Conservation (phyloP, 2,888 invertebrate genomes). For the Nowickia ferox region DNA sequence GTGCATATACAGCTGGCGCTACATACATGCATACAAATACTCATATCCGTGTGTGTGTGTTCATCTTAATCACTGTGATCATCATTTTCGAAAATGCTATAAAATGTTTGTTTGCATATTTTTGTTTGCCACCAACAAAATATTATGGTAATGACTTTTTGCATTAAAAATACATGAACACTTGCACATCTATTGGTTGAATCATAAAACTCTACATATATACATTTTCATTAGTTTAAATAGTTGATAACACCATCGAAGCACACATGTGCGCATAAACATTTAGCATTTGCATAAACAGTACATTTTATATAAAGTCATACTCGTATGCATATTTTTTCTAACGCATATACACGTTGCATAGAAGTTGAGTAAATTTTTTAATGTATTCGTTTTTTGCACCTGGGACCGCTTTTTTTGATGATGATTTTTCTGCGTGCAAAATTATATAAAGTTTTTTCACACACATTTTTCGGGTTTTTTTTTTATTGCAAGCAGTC, state of each 20-base stretch:
- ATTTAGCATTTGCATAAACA: slow-evolving; percentile 57
- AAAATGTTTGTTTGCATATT: background rate
- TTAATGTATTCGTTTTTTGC: background rate
- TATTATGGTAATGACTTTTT: slow-evolving; percentile 59
- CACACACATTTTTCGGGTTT: background rate
- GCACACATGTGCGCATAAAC: background rate
- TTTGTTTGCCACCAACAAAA: slow-evolving; percentile 25
- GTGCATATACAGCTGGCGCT: no score
- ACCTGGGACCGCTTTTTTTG: slow-evolving; percentile 5
- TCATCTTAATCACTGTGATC: background rate
- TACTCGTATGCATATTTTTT: slow-evolving; percentile 27
- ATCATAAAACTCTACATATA: slow-evolving; percentile 38
- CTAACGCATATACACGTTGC: background rate
- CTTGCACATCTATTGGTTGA: slow-evolving; percentile 14
- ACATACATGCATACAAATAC: background rate
- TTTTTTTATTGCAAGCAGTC: background rate
- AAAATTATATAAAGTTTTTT: slow-evolving; percentile 8
- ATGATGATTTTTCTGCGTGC: background rate
- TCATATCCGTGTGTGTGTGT: background rate
- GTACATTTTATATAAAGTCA: slow-evolving; percentile 36
- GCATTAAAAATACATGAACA: slow-evolving; percentile 55
- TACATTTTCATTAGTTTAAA: slow-evolving; percentile 63
- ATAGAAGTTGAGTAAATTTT: slow-evolving; percentile 8
- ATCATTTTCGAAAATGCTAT: slow-evolving; percentile 6
- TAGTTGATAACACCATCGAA: slow-evolving; percentile 37